Evolutionary conservation across 1,140 invertebrate species (phyloP).

Genomic region (Arion vulgaris): DNA sequence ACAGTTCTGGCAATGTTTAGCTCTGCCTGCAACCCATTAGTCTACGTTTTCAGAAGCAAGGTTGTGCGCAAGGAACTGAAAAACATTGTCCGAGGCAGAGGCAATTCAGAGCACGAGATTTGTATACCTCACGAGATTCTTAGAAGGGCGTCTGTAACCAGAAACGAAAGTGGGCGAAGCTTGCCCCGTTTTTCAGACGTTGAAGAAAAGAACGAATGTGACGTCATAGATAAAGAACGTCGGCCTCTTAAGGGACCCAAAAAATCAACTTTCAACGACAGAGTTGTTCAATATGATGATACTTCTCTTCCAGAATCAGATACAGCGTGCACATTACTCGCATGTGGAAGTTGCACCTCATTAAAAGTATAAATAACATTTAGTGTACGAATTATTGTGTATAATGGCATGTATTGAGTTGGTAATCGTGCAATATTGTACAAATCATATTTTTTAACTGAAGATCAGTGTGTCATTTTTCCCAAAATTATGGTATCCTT

Average conservation of each 20-base stretch:
- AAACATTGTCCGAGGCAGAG: background rate
- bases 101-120: slow-evolving; percentile 1
- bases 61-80: slow-evolving; percentile 61
- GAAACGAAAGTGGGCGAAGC: slow-evolving; percentile 19
- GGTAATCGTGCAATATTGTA: no score
- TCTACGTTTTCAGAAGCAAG: slow-evolving; percentile 77
- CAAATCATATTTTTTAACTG: no score
- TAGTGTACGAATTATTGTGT: no score
- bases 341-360: background rate
- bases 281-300: background rate
- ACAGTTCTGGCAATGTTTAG: slow-evolving; percentile 68
- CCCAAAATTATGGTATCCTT: no score
- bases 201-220: background rate
- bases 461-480: no score
- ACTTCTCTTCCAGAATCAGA: background rate
- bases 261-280: background rate
- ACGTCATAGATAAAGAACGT: background rate
- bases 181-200: background rate
- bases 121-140: slow-evolving; percentile 21
- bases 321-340: background rate
- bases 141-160: background rate
- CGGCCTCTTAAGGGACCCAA: background rate
- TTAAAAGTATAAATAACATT: background rate
- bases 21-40: slow-evolving; percentile 75
- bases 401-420: no score